A percentile compares a stretch with the other conserved stretches of the same genome.
These are phyloP conservation scores for Meleagris gallopavo DNA, from an alignment of 2,113 vertebrate species.

Conservation along the genomic window DNA sequence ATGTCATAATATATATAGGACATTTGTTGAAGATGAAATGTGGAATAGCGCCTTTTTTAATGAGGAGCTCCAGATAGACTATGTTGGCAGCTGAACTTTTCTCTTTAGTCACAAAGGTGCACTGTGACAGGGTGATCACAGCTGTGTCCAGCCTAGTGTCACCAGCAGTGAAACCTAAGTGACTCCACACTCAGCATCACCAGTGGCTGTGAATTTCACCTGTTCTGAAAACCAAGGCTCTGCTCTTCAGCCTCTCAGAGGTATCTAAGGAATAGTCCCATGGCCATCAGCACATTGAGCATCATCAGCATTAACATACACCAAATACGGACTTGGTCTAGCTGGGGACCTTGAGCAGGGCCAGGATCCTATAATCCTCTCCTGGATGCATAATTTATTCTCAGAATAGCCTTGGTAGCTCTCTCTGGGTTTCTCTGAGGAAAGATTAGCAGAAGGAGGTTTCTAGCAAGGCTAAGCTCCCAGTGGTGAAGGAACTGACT, in stretches of 20 bases:
- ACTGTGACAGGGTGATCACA: not conserved
- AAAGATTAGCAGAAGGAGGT: not conserved
- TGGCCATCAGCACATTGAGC: not conserved
- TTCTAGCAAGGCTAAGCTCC: slow-evolving; percentile 16
- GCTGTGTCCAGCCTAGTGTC: not conserved
- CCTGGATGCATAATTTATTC: slow-evolving; percentile 1
- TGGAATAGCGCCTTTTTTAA: slow-evolving; percentile 1
- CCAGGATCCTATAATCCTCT: slow-evolving; percentile 1
- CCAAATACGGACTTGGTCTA: not conserved
- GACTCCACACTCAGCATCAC: not conserved
- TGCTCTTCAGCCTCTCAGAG: not conserved
- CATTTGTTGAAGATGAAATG: slow-evolving; percentile 57
- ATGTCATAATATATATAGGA: slow-evolving; percentile 62
- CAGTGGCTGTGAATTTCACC: not conserved
- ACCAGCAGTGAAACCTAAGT: not conserved
- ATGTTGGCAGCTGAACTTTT: slow-evolving; percentile 20
- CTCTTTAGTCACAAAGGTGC: slow-evolving; percentile 1
- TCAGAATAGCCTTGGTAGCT: slow-evolving; percentile 19
- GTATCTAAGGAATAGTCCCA: not conserved
- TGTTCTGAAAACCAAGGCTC: not conserved
- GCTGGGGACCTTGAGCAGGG: not conserved
- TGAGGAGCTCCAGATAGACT: not conserved
- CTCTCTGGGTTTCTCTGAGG: not conserved
- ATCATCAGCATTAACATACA: not conserved
- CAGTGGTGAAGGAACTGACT: not conserved